Base-by-base conservation (phyloP, 2,113 vertebrate genomes). In the Toxostoma redivivum region DNA sequence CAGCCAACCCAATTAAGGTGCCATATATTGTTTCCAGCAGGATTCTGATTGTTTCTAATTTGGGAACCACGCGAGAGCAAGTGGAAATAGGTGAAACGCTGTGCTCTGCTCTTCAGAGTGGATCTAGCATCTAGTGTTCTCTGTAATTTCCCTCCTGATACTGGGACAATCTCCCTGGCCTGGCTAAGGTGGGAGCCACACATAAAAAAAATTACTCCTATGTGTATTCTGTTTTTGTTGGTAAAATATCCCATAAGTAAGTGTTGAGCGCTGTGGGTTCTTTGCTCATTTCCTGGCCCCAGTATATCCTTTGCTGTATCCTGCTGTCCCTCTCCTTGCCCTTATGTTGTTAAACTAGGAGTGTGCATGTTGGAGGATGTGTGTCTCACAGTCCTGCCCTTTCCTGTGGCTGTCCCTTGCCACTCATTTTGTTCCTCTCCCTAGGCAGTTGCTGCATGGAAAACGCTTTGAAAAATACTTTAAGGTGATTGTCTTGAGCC, bases 1-100 rank as follows among this genome's bases (percentile, higher is more conserved):
- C 92, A 95, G 94, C 92, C 90, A 88, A 74, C 82, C 96, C 91
- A 94, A 57, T 96, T 97, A 94, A 87, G 87, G 93, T 88, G 72
- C 85, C 9, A 23, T 88, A 44, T 96, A 94, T 96, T 95, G 90
- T 94, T 97, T 95, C 96, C 90, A 89, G 71, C 81, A 93, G 80
- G 77, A 53, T 95, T 67, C 90, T 91, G 80, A 94, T 84, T 74
- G 89, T 94, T 96, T 90, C 94, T 96, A 88, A 96, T 95, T 97
- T 92, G 90, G 96, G 88, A 97, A 74, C 48, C 79, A 82, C 11
- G 22, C 44, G 44, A 95, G 91, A 80, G 86, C 66, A 4, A 74
- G 69, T 93, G 78, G 90, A 88, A 92, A 61, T 78, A 65, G 78
- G 95, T 96, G 91, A 93, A 62, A 23, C 28, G 4, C 83, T 6